Conservation (phyloP, 1,140 invertebrate species). For the Pseudomyrmex concolor region DNA sequence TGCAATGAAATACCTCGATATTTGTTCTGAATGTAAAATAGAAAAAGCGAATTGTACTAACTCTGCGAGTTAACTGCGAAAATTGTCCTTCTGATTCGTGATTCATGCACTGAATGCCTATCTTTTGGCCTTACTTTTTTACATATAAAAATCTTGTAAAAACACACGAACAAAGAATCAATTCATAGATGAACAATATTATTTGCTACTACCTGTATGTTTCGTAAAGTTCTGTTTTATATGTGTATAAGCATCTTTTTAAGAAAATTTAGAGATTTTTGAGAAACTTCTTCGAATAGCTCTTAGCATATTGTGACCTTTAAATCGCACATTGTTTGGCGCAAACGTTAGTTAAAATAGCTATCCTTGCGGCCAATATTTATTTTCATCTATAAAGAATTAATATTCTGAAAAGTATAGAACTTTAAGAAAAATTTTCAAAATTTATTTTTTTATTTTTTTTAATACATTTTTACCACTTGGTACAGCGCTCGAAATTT, state of each 20-base stretch:
- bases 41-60: conserved; percentile 58
- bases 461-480: conserved; percentile 3
- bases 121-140: conserved; percentile 83
- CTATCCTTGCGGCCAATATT: conserved; percentile 16
- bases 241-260: background rate
- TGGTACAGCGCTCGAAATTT: conserved; percentile 35
- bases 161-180: background rate
- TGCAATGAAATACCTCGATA: conserved; percentile 58
- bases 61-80: conserved; percentile 51
- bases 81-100: conserved; percentile 52
- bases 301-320: background rate
- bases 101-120: conserved; percentile 76
- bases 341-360: conserved; percentile 26
- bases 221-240: conserved; percentile 7
- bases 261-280: conserved; percentile 11
- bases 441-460: too few species aligned
- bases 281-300: background rate
- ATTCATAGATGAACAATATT: conserved; percentile 49
- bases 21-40: conserved; percentile 51
- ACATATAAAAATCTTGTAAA: conserved; percentile 57
- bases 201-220: conserved; percentile 37
- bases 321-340: conserved; percentile 5
- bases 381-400: background rate
- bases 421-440: too few species aligned
- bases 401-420: too few species aligned